Evolutionary conservation across 2,888 invertebrate species (phyloP).

Genomic region (Colostygia pectinataria): DNA sequence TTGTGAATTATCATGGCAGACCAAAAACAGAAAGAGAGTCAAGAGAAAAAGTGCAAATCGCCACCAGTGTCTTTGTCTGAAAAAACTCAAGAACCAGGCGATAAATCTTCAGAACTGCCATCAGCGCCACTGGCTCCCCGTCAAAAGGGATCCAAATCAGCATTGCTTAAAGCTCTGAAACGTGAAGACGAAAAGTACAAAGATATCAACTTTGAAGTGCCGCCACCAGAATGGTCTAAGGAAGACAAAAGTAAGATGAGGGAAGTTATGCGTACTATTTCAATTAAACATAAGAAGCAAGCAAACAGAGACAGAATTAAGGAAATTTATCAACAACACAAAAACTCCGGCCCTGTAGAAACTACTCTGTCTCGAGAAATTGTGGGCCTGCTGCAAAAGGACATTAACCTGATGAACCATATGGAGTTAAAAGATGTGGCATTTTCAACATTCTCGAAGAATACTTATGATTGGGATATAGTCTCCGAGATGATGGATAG

Average conservation of each 20-base stretch:
- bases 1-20: background rate
- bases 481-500: background rate
- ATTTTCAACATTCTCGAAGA: slow-evolving; percentile 9
- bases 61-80: too few species aligned
- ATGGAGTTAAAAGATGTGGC: slow-evolving; percentile 10
- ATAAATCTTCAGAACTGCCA: background rate
- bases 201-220: slow-evolving; percentile 7
- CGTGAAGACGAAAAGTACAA: slow-evolving; percentile 9
- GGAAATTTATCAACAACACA: background rate
- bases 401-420: slow-evolving; percentile 1
- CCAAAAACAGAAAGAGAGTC: too few species aligned
- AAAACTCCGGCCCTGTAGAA: background rate
- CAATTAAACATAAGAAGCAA: background rate
- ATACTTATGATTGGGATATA: slow-evolving; percentile 9
- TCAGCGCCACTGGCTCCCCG: background rate
- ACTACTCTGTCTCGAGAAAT: slow-evolving; percentile 2
- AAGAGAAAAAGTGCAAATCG: too few species aligned
- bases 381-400: slow-evolving; percentile 7
- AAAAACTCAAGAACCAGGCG: background rate
- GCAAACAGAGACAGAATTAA: background rate
- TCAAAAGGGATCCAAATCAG: background rate
- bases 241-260: slow-evolving; percentile 12
- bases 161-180: background rate
- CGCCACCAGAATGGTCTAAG: slow-evolving; percentile 1
- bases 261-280: slow-evolving; percentile 3